Percentiles rank a stretch among this genome's conserved stretches.
phyloP scores from a whole-genome alignment of 1,140 invertebrate genomes.

The Manduca sexta region DNA sequence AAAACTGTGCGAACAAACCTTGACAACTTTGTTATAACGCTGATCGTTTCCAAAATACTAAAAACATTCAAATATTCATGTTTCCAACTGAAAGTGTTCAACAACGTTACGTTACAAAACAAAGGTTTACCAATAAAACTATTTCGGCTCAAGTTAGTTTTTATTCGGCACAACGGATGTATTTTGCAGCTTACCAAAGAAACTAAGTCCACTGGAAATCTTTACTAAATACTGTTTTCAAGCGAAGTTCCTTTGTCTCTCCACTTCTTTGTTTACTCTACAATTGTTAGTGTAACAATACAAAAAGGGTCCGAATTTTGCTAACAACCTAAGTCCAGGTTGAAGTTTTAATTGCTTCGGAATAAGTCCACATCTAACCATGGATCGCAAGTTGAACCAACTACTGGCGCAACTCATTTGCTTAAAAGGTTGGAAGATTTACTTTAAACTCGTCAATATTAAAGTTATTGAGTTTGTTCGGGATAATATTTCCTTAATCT shows the following conservation, averaged over 20 bases:
- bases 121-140: conserved; percentile 30
- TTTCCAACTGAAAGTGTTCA: no score
- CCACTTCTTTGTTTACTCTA: conserved; percentile 50
- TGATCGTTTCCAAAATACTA: no score
- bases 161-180: conserved; percentile 32
- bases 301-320: conserved; percentile 58
- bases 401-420: conserved; percentile 28
- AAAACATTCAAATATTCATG: no score
- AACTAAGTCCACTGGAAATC: conserved; percentile 34
- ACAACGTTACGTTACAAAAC: conserved; percentile 19
- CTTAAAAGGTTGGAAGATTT: conserved; percentile 19
- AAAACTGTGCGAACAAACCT: no score
- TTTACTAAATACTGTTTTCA: conserved; percentile 52
- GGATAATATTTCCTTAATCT: conserved; percentile 1
- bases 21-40: no score
- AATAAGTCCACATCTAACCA: conserved; percentile 52
- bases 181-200: conserved; percentile 28
- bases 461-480: neutral
- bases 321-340: conserved; percentile 51
- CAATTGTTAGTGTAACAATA: conserved; percentile 51
- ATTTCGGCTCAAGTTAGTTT: conserved; percentile 20
- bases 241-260: conserved; percentile 49
- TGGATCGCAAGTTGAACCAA: conserved; percentile 22
- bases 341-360: conserved; percentile 62
- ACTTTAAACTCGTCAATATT: conserved; percentile 3